phyloP scores from a whole-genome alignment of 1,140 invertebrate genomes.

The Bactericera cockerelli region DNA sequence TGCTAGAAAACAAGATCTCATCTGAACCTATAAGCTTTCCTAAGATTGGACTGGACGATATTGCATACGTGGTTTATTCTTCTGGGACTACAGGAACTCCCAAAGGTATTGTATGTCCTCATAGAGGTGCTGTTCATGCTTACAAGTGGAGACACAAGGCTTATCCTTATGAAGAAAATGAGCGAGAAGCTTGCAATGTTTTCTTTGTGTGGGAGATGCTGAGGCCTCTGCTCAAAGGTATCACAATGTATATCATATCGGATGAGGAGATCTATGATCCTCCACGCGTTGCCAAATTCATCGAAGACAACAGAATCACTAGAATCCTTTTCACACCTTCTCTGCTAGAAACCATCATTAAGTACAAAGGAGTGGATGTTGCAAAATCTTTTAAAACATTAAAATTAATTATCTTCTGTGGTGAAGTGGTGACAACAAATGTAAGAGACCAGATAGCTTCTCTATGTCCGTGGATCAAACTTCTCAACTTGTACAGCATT shows the following conservation, averaged over 20 bases:
- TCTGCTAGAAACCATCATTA: constrained; percentile 21
- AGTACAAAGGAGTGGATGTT: constrained; percentile 18
- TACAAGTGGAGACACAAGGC: constrained; percentile 23
- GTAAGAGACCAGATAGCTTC: constrained; percentile 20
- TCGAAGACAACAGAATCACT: constrained; percentile 21
- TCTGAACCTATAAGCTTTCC: background rate
- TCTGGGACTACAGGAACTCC: constrained; percentile 40
- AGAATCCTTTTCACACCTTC: constrained; percentile 25
- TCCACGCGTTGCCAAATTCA: constrained; percentile 17
- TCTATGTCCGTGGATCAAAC: constrained; percentile 21
- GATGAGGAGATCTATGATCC: constrained; percentile 25
- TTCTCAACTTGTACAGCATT: constrained; percentile 24
- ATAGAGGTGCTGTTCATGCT: constrained; percentile 24
- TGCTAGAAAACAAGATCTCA: constrained; percentile 6
- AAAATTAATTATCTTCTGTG: constrained; percentile 18
- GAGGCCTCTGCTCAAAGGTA: constrained; percentile 23
- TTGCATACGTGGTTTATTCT: constrained; percentile 35
- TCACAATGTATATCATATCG: constrained; percentile 24
- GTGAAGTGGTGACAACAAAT: constrained; percentile 23
- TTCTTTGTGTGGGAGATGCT: constrained; percentile 27
- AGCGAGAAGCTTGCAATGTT: constrained; percentile 25
- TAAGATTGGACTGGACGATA: constrained; percentile 23
- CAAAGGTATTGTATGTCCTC: constrained; percentile 31
- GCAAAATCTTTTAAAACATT: constrained; percentile 18
- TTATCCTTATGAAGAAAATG: constrained; percentile 22